phyloP scores from a whole-genome alignment of 2,888 invertebrate genomes.

The Standfussiana lucernea region DNA sequence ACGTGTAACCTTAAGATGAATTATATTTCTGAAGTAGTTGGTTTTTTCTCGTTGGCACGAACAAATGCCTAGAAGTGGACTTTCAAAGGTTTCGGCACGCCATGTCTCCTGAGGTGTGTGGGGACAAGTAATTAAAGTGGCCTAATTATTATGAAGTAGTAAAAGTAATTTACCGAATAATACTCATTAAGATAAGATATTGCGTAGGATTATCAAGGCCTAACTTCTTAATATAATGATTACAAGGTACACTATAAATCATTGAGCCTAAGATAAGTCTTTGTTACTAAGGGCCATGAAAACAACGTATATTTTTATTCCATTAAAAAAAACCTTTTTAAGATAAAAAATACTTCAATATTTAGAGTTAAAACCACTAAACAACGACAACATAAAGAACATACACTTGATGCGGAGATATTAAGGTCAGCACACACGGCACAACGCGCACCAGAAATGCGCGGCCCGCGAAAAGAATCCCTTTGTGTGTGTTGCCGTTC shows the following conservation, averaged over 20 bases:
- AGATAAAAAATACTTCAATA: slow-evolving; percentile 13
- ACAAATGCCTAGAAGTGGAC: slow-evolving; percentile 32
- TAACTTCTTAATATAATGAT: background rate
- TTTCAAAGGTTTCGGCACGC: slow-evolving; percentile 34
- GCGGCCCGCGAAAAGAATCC: slow-evolving; percentile 73
- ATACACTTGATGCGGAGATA: slow-evolving; percentile 57
- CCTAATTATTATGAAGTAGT: slow-evolving; percentile 31
- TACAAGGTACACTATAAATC: background rate
- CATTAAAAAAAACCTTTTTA: background rate
- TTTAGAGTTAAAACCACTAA: slow-evolving; percentile 33
- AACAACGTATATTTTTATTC: background rate
- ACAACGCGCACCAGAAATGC: slow-evolving; percentile 69
- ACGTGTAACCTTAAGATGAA: slow-evolving; percentile 50
- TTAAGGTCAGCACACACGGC: slow-evolving; percentile 76
- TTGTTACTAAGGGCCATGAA: background rate
- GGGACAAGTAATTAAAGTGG: slow-evolving; percentile 38
- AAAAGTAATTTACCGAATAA: slow-evolving; percentile 22
- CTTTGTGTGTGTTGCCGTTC: slow-evolving; percentile 76
- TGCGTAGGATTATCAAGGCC: background rate
- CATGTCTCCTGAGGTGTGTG: slow-evolving; percentile 40
- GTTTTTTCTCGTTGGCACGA: slow-evolving; percentile 40
- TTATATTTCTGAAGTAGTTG: slow-evolving; percentile 35
- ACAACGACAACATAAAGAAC: slow-evolving; percentile 48
- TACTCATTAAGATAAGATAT: slow-evolving; percentile 9
- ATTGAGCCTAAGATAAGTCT: background rate